These are phyloP conservation scores for Chironomus tepperi DNA, from an alignment of 1,140 invertebrate species.

Conservation along the genomic window DNA sequence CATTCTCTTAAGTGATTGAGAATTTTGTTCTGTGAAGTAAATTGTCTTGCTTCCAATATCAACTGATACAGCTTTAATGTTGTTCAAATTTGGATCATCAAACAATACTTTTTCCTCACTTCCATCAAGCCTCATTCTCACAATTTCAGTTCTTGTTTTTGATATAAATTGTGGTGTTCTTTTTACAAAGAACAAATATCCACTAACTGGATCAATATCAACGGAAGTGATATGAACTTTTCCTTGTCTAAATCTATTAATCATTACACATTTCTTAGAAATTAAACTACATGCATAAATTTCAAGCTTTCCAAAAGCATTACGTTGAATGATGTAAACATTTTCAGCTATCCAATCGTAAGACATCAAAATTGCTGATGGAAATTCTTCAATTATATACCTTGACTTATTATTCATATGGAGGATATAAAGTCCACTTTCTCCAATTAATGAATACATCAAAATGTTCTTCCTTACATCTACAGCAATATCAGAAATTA, in stretches of 20 bases:
- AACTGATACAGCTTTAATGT: slow-evolving; percentile 53
- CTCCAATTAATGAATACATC: slow-evolving; percentile 38
- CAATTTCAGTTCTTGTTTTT: background rate
- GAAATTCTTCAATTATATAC: slow-evolving; percentile 45
- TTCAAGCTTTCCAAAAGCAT: slow-evolving; percentile 32
- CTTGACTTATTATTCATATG: slow-evolving; percentile 27
- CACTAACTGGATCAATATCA: slow-evolving; percentile 44
- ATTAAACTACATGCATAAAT: slow-evolving; percentile 49
- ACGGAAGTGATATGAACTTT: slow-evolving; percentile 46
- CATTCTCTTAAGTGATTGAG: slow-evolving; percentile 51
- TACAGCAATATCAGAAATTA: slow-evolving; percentile 45
- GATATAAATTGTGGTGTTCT: background rate
- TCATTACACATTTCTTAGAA: slow-evolving; percentile 45
- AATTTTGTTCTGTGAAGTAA: slow-evolving; percentile 59
- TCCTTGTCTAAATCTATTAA: slow-evolving; percentile 50
- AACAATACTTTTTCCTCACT: slow-evolving; percentile 39
- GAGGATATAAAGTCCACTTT: slow-evolving; percentile 30
- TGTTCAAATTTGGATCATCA: slow-evolving; percentile 37
- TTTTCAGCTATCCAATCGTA: slow-evolving; percentile 73
- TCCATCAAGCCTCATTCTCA: slow-evolving; percentile 40
- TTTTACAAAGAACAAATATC: slow-evolving; percentile 48
- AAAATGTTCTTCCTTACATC: slow-evolving; percentile 36
- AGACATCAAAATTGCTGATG: slow-evolving; percentile 56
- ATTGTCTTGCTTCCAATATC: slow-evolving; percentile 55
- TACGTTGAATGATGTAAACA: slow-evolving; percentile 62